phyloP scores from a whole-genome alignment of 2,797 vertebrate genomes.

The Sebastes hubbsi region DNA sequence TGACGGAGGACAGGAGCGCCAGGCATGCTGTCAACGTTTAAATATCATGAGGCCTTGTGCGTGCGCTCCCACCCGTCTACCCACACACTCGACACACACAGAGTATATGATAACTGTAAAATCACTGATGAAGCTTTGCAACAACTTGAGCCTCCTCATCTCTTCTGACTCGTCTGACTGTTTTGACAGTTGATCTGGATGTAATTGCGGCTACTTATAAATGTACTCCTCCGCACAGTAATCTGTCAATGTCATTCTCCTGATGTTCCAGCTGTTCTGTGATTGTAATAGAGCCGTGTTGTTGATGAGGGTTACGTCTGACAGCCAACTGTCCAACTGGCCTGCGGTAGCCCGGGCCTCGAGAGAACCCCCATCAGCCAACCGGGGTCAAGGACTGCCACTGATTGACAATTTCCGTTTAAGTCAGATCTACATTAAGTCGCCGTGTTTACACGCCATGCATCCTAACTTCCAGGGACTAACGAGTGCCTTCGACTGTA shows the following conservation, averaged over 20 bases:
- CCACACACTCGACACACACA: constrained; percentile 54
- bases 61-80: constrained; percentile 57
- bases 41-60: constrained; percentile 64
- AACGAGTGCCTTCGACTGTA: constrained; percentile 11
- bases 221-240: constrained; percentile 37
- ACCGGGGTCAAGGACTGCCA: constrained; percentile 74
- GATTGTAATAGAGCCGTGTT: constrained; percentile 32
- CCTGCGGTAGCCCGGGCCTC: constrained; percentile 42
- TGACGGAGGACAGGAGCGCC: constrained; percentile 60
- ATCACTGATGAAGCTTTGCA: constrained; percentile 27
- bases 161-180: constrained; percentile 14
- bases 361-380: constrained; percentile 65
- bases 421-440: constrained; percentile 61
- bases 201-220: constrained; percentile 54
- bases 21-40: constrained; percentile 74
- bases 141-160: constrained; percentile 16
- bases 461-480: constrained; percentile 54
- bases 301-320: constrained; percentile 61
- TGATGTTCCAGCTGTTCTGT: constrained; percentile 71
- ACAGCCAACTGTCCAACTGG: constrained; percentile 71
- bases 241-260: constrained; percentile 64
- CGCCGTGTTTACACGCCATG: constrained; percentile 60
- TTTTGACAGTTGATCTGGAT: constrained; percentile 55
- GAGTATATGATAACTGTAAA: constrained; percentile 45
- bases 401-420: constrained; percentile 70